phyloP scores from a whole-genome alignment of 2,888 invertebrate genomes.

The Nomada goodeniana region DNA sequence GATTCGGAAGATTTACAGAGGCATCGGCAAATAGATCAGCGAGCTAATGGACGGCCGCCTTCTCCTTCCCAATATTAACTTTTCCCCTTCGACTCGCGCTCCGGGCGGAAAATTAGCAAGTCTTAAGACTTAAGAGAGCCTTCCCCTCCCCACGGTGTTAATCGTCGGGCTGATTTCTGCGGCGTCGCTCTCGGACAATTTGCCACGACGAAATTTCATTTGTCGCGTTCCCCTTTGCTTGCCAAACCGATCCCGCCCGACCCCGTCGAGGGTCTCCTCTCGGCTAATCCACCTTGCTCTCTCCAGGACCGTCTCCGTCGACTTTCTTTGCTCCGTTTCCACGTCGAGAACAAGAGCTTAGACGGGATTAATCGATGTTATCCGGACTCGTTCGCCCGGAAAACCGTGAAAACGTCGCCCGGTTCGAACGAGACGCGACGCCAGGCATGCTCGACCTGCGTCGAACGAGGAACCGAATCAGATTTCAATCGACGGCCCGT shows the following conservation, averaged over 20 bases:
- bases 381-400: conserved; percentile 48
- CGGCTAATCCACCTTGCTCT: conserved; percentile 72
- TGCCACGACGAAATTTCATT: conserved; percentile 79
- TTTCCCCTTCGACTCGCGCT: conserved; percentile 4
- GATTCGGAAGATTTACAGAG: conserved; percentile 62
- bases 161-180: conserved; percentile 76
- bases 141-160: conserved; percentile 57
- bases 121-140: conserved; percentile 67
- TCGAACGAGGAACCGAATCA: conserved; percentile 54
- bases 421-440: conserved; percentile 20
- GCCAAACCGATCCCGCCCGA: conserved; percentile 42
- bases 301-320: conserved; percentile 13
- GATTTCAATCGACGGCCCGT: conserved; percentile 45
- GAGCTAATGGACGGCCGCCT: conserved; percentile 67
- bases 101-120: conserved; percentile 72
- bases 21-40: conserved; percentile 65
- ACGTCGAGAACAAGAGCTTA: conserved; percentile 47
- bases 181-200: conserved; percentile 78
- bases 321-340: background rate
- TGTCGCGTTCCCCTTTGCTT: conserved; percentile 61
- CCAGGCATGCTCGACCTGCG: conserved; percentile 33
- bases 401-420: conserved; percentile 60
- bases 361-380: conserved; percentile 70
- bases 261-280: conserved; percentile 62
- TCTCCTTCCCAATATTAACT: conserved; percentile 59